Base-by-base conservation (phyloP, 1,140 invertebrate species). In the Eumeta japonica region DNA sequence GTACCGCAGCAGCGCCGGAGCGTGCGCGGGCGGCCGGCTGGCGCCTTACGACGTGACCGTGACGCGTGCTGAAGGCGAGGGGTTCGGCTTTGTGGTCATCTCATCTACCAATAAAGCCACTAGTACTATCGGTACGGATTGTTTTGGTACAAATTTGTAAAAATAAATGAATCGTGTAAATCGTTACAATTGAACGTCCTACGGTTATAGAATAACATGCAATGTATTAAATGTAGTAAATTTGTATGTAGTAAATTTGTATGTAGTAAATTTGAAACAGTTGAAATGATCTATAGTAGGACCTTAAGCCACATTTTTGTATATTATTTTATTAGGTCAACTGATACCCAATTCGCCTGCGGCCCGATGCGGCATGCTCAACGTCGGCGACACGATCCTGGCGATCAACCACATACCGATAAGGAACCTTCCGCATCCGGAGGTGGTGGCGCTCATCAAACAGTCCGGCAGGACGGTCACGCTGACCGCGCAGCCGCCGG, bases 11-110 rank as follows among this genome's bases (percentile, higher is more conserved):
- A 3, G 60, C 59, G 0, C 60, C 61, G 13, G 66, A 62, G 42
- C 62, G 63, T 10, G 35, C 0, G 34, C 42, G 0, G 37, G 50
- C 2, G 52, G 52, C 1, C 62, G 55, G 58, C 16, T 52, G 1
- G 52, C 53, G 18, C 81, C 85, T 0, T 93, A 94, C 51, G 90
- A 96, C 59, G 88, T 96, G 9, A 86, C 88, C 7, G 88, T 99
- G 0, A 89, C 85, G 24, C 80, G 95, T 35, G 84, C 86, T 62
- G 93, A 97, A 52, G 91, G 88, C 40, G 96, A 99, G 77, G 96
- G 96, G 7, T 99, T 99, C 75, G 97, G 96, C 12, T 99, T 98
- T 75, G 94, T 98, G 13, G 97, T 99, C 35, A 97, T 98, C 50
- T 98, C 95, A 0, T 97, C 94, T 9, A 89, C 94, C 1, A 94